Percentiles rank a stretch among this genome's conserved stretches.
phyloP scores from a whole-genome alignment of 2,797 vertebrate species.

The Eulemur albifrons region DNA sequence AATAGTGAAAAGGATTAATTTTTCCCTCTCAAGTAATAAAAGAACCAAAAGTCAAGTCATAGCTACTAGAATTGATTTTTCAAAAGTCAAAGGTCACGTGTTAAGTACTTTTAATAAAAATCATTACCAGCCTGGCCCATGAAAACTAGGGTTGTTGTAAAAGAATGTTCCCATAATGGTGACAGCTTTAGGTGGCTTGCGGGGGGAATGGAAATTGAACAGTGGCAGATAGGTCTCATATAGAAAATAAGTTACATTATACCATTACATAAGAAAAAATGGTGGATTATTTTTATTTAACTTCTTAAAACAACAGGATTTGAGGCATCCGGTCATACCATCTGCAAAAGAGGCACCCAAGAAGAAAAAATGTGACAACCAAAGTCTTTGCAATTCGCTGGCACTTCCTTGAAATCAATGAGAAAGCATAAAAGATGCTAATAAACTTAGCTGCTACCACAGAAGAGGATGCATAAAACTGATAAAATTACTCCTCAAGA shows the following conservation, averaged over 20 bases:
- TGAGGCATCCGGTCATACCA: neutral
- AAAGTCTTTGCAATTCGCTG: neutral
- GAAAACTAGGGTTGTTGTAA: conserved; percentile 43
- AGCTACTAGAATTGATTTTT: conserved; percentile 70
- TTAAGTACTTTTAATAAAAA: conserved; percentile 76
- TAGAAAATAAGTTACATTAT: neutral
- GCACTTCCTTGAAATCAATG: neutral
- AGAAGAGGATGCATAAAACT: neutral
- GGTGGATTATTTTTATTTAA: neutral
- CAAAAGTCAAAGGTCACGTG: conserved; percentile 48
- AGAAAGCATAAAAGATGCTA: neutral
- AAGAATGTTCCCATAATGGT: neutral
- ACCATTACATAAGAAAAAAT: neutral
- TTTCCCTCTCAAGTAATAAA: conserved; percentile 50
- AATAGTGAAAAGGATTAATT: conserved; percentile 11
- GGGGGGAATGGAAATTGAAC: neutral
- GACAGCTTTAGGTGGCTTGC: conserved; percentile 8
- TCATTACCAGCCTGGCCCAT: neutral
- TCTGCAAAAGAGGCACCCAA: neutral
- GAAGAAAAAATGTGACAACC: neutral
- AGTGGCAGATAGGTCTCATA: neutral
- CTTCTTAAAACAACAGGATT: neutral
- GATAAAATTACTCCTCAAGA: neutral
- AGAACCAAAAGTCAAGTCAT: conserved; percentile 51
- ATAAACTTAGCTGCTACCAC: neutral